Base-by-base conservation (phyloP, 2,113 vertebrate species). In the Geococcyx californianus region DNA sequence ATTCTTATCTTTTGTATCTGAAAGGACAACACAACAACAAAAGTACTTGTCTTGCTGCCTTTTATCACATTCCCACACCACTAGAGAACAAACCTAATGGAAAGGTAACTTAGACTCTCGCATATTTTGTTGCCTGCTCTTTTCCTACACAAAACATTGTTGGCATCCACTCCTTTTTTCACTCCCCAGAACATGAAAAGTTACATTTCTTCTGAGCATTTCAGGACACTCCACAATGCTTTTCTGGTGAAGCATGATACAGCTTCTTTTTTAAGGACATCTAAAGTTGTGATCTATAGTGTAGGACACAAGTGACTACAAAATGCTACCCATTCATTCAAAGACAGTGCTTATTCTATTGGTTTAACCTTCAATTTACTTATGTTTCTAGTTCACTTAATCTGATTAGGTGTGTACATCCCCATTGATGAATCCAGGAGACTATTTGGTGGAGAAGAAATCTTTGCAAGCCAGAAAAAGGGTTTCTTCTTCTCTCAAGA, bases 111-210 rank as follows among this genome's bases (percentile, higher is more conserved):
- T 21, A 31, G 20, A 49, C 20, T 60, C 20, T n/a, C 8, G 25
- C 6, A 18, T 33, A 9, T 58, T 60, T 40, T 51, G 7, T 29
- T 23, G 54, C 13, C 11, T n/a, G 14, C 13, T 26, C 11, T 9
- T 72, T 16, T 47, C 13, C 29, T 51, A 42, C 29, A 23, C 3
- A 63, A 72, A 52, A 1, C 12, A 16, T 17, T 0, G 0, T 29
- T 60, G 7, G 1, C 15, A n/a, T 28, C 28, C 1, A 3, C 10
- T 76, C 25, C 12, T 51, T 69, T 73, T 70, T 54, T 60, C 36
- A 13, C 6, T 45, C 7, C 34, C 7, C 16, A 34, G n/a, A 51
- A 69, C 38, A 4, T 33, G 21, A 42, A 6, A 56, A 67, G 4
- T 2, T 18, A 2, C n/a, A 3, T 33, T 89, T 87, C 54, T 29